Base-by-base conservation (phyloP, 2,888 invertebrate genomes). In the Lithodes maja region DNA sequence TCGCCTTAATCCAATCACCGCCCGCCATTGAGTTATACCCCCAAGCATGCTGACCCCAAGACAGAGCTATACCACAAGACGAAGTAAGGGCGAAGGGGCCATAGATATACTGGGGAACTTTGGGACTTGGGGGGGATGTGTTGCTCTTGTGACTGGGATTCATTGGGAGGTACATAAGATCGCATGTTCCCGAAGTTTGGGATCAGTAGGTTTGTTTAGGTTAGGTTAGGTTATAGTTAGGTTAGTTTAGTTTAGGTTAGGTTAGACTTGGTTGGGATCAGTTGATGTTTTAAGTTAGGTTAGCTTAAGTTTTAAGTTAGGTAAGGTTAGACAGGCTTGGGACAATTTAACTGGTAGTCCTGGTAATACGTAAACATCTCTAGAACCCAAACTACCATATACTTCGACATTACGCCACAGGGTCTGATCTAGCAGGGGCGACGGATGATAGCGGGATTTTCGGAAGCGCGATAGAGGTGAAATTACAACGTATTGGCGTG, bases 1-100 rank as follows among this genome's bases (percentile, higher is more conserved):
- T 86, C 86, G 74, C 75, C 81, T 81, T 86, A 86, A 86, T 86
- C 86, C 86, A 86, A 86, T 86, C 86, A 86, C 74, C 71, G 75
- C 50, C 74, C 50, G 81, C 86, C 86, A 86, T 81, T 86, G 86
- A 86, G 81, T 75, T 69, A 86, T 86, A 86, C 78, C 86, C 79
- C 81, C 81, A 86, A 86, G 86, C 86, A 86, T 86, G 81, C 81
- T 74, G 74, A 74, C 61, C 85, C 77, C 15, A 50, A 80, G 86
- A 86, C 61, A 86, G 61, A 52, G 61, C 86, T 53, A 9, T 1
- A 3, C 74, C 74, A 33, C 55, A 52, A 5, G 2, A n/a, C n/a
- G 1, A 50, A n/a, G 61, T 74, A 75, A n/a, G 50, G 75, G 74
- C 55, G 86, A 52, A 50, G 9, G 2, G 3, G 79, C 55, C 74